Evolutionary conservation across 2,888 invertebrate genomes (phyloP), one percentile per base, ranked within the genome.

Genomic region (Thumatha senex): DNA sequence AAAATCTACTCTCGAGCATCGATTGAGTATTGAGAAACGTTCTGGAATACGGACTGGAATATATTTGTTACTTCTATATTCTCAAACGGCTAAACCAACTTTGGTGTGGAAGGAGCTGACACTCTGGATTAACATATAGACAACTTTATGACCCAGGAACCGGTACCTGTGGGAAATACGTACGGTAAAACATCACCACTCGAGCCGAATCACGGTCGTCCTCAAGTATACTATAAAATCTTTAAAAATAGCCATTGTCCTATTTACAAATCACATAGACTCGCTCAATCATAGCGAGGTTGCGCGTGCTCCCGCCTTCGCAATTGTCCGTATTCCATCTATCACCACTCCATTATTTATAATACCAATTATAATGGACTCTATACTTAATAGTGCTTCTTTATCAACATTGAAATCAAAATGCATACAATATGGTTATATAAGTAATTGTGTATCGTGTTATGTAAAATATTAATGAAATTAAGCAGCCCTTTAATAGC

Each of bases 281-380:
- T 63, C 69, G 63, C 56, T 76, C 69, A 66, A 73, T 70, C 72
- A 67, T 61, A 48, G 60, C 65, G 65, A 67, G 75, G 71, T 65
- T 60, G 61, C 64, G 64, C 69, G 67, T 61, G 63, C 67, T 54
- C 66, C 71, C 72, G 73, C 72, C 73, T 64, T 66, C 72, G 58
- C 71, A 66, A 24, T 24, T 71, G 72, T 78, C 74, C 72, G 74
- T 76, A 76, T 79, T 72, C 67, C 68, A 69, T 76, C 72, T 74
- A 79, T 79, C 78, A 75, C 69, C 76, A 72, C 67, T 55, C 63
- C 57, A 70, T 76, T 78, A 78, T 80, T 80, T 77, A 81, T 80
- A 65, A 67, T 60, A 56, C 63, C 76, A 70, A 74, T 76, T 76
- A 74, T 68, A 76, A 72, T 63, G 56, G 69, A 54, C 43, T 56